Conservation (phyloP, 2,113 vertebrate species). For the Chaetops frenatus region DNA sequence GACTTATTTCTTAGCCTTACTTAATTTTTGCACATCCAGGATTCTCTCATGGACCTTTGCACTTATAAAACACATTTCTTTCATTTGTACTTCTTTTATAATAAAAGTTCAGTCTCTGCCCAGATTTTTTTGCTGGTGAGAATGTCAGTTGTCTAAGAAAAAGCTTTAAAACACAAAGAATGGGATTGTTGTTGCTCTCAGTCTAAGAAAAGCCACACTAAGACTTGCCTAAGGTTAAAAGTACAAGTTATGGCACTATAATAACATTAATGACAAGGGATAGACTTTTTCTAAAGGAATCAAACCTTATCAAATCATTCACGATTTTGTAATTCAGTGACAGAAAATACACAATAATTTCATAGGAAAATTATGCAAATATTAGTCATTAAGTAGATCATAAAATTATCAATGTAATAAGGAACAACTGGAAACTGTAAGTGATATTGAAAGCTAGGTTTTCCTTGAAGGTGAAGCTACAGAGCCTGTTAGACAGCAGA, state of each 20-base stretch:
- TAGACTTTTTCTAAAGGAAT: not conserved
- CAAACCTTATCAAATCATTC: not conserved
- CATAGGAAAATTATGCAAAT: not conserved
- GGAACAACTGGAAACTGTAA: not conserved
- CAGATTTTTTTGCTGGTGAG: not conserved
- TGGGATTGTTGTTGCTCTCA: not conserved
- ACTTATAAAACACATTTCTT: conserved; percentile 11
- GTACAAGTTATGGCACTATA: not conserved
- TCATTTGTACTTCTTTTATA: not conserved
- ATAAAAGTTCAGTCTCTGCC: not conserved
- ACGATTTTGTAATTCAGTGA: not conserved
- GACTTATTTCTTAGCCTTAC: not conserved
- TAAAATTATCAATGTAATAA: not conserved
- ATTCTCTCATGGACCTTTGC: not conserved
- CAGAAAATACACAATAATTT: not conserved
- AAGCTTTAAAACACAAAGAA: not conserved
- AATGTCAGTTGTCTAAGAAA: not conserved
- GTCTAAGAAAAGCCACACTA: not conserved
- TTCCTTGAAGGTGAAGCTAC: not conserved
- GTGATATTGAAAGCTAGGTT: not conserved
- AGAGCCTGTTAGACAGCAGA: not conserved
- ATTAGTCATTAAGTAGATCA: not conserved
- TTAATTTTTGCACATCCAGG: conserved; percentile 8
- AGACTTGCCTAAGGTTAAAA: not conserved
- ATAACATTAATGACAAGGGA: not conserved